These are phyloP conservation scores for Phorcus lineatus DNA, from an alignment of 2,888 invertebrate species.

Conservation along the genomic window DNA sequence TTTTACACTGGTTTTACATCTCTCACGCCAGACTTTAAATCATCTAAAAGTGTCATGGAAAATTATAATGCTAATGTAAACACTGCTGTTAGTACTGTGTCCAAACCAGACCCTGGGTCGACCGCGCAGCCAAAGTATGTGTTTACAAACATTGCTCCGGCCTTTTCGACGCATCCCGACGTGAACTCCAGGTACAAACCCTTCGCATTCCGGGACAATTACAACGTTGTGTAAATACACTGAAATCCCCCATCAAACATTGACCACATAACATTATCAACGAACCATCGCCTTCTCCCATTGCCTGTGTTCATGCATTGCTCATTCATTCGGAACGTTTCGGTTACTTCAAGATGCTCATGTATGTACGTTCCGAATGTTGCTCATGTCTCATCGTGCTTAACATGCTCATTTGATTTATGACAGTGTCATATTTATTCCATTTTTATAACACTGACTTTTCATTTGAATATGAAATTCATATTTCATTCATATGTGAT, in stretches of 20 bases:
- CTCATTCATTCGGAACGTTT: not conserved
- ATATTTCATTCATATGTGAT: not conserved
- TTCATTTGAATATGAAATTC: not conserved
- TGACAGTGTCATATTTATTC: not conserved
- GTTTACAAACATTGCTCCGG: constrained; percentile 15
- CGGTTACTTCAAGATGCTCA: not conserved
- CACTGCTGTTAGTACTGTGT: constrained; percentile 1
- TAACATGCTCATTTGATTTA: no score
- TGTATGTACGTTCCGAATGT: not conserved
- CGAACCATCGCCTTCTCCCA: not conserved
- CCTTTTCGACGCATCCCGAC: not conserved
- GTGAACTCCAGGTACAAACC: not conserved
- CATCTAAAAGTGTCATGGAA: constrained; percentile 24
- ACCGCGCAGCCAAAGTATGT: not conserved
- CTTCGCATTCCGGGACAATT: constrained; percentile 8
- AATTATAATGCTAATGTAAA: constrained; percentile 25
- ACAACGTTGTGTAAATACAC: not conserved
- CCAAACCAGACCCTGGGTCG: not conserved
- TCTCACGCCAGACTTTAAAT: constrained; percentile 36
- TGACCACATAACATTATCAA: not conserved
- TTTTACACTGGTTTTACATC: constrained; percentile 67
- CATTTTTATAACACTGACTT: not conserved
- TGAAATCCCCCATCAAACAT: not conserved
- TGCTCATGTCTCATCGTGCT: not conserved
- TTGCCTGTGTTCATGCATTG: not conserved